phyloP scores from a whole-genome alignment of 92 coral and sea anemone species.

The Porites lobata region DNA sequence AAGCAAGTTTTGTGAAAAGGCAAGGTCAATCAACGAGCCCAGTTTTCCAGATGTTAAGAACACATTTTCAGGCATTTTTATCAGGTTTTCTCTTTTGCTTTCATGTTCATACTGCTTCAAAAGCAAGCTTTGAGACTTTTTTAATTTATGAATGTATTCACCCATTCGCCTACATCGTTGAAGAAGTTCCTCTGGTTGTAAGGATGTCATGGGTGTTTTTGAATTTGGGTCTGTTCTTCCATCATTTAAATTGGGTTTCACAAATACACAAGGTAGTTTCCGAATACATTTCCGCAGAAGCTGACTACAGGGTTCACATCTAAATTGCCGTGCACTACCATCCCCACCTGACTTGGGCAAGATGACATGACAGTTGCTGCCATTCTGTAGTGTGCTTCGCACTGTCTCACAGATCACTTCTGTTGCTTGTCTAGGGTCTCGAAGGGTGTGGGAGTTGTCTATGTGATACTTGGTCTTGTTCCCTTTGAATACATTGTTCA shows the following conservation, averaged over 20 bases:
- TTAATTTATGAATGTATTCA: neutral
- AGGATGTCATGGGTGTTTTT: neutral
- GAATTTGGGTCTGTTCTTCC: neutral
- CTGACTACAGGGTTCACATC: constrained; percentile 14
- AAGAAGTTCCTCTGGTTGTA: neutral
- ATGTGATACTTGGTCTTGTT: constrained; percentile 23
- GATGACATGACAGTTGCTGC: constrained; percentile 3
- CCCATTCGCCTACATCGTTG: neutral
- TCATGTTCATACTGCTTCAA: neutral
- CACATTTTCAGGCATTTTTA: neutral
- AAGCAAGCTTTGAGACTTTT: neutral
- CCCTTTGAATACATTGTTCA: constrained; percentile 7
- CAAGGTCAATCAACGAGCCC: neutral
- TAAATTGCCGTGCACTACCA: neutral
- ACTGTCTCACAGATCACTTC: neutral
- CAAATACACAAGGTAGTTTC: neutral
- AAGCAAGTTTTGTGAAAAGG: neutral
- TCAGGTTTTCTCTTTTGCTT: neutral
- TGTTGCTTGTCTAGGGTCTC: neutral
- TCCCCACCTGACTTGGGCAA: constrained; percentile 11
- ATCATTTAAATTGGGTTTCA: neutral
- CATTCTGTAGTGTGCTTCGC: constrained; percentile 16
- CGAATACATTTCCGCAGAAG: constrained; percentile 2
- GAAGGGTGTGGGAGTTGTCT: constrained; percentile 8
- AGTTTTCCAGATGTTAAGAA: neutral